Percentiles rank a stretch among this genome's conserved stretches.
phyloP scores from a whole-genome alignment of 2,797 vertebrate species.

The Siniperca undulata region DNA sequence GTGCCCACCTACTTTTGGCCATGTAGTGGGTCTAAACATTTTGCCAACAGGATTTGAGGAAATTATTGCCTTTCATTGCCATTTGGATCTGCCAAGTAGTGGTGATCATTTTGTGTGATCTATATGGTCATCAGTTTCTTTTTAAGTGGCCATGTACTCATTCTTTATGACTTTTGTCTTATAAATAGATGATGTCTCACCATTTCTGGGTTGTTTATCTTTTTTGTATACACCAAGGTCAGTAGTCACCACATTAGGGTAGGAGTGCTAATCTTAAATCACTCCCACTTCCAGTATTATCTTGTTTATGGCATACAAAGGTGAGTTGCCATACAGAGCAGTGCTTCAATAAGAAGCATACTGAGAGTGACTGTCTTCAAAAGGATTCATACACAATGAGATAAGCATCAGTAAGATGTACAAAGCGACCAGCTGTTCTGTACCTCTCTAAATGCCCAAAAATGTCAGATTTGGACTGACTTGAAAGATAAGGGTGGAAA shows the following conservation, averaged over 20 bases:
- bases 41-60: not conserved
- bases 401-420: constrained; percentile 27
- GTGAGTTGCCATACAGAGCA: constrained; percentile 26
- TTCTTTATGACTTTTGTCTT: not conserved
- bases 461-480: constrained; percentile 58
- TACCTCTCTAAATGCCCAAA: constrained; percentile 2
- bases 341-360: constrained; percentile 3
- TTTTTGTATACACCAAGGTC: not conserved
- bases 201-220: not conserved
- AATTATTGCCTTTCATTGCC: not conserved
- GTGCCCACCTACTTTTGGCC: not conserved
- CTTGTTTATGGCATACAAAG: constrained; percentile 24
- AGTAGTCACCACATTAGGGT: constrained; percentile 11
- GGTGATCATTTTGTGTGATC: not conserved
- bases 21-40: not conserved
- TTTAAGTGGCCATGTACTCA: no score
- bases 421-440: constrained; percentile 46
- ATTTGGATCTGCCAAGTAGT: not conserved
- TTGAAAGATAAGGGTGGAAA: constrained; percentile 48
- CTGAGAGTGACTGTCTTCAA: constrained; percentile 5
- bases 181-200: not conserved
- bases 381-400: constrained; percentile 22
- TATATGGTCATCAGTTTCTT: not conserved
- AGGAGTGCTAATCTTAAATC: constrained; percentile 53
- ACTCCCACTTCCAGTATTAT: constrained; percentile 48